Evolutionary conservation across 2,888 invertebrate species (phyloP).

Genomic region (Pyrocoelia pectoralis): DNA sequence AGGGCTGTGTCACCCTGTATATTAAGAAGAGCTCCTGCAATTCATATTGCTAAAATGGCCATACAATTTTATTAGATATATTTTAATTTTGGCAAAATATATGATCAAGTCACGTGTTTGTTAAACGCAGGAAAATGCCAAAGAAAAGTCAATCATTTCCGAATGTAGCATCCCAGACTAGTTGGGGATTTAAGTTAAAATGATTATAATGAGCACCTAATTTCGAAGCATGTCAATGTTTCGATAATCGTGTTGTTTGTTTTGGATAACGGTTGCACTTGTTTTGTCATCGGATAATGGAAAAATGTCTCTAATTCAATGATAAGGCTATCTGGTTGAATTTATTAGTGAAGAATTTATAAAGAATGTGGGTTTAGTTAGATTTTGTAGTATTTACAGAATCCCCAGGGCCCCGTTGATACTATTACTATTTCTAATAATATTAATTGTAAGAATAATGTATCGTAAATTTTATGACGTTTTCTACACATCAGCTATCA

Average conservation of each 20-base stretch:
- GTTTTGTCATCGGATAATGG: slow-evolving; percentile 4
- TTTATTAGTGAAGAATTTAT: neutral
- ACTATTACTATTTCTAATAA: neutral
- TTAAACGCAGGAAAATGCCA: too few species aligned
- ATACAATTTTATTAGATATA: too few species aligned
- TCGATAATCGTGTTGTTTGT: slow-evolving; percentile 25
- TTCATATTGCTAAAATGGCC: too few species aligned
- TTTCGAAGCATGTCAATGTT: slow-evolving; percentile 32
- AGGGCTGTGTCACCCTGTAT: too few species aligned
- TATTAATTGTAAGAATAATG: neutral
- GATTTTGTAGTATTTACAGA: neutral
- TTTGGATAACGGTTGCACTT: slow-evolving; percentile 11
- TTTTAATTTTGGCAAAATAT: too few species aligned
- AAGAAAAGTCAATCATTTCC: too few species aligned
- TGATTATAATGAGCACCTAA: slow-evolving; percentile 42
- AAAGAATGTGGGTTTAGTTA: neutral
- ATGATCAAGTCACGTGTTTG: too few species aligned
- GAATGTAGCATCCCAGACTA: too few species aligned
- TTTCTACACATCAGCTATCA: slow-evolving; percentile 5
- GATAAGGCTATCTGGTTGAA: neutral
- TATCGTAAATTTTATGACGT: neutral
- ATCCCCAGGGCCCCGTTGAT: neutral
- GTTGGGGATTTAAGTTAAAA: slow-evolving; percentile 31
- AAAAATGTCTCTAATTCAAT: slow-evolving; percentile 4
- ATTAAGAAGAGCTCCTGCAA: too few species aligned